Conservation (phyloP, 2,797 vertebrate genomes). For the Tauraco hartlaubi region DNA sequence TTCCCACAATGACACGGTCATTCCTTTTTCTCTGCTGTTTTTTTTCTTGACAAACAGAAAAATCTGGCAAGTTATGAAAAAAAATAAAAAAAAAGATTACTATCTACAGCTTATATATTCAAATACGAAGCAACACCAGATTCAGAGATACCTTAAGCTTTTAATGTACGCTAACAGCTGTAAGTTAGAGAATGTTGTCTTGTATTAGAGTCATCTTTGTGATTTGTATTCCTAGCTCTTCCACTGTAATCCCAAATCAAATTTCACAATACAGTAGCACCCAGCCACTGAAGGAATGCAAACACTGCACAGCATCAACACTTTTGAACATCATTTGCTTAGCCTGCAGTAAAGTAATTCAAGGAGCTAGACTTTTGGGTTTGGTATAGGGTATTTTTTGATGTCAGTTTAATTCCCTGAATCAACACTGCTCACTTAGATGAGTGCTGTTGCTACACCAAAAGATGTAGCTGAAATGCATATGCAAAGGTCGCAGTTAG, state of each 20-base stretch:
- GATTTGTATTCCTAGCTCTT: neutral
- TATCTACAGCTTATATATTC: neutral
- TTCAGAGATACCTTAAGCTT: neutral
- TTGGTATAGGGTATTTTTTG: neutral
- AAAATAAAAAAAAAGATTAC: neutral
- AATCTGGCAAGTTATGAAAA: neutral
- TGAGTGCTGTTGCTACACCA: neutral
- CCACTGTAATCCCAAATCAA: neutral
- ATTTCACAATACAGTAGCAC: neutral
- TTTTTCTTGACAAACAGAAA: neutral
- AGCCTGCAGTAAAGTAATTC: neutral
- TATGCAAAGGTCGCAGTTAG: neutral
- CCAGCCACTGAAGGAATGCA: neutral
- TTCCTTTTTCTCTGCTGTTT: neutral
- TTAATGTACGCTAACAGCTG: neutral
- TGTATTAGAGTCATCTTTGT: neutral
- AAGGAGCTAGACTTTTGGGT: neutral
- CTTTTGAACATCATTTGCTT: neutral
- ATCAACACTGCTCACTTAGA: neutral
- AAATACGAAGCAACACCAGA: neutral
- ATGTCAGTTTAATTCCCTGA: neutral
- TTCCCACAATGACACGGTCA: neutral
- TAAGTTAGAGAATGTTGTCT: neutral
- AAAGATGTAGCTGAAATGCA: neutral
- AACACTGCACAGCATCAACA: neutral